Percentiles rank a stretch among this genome's conserved stretches.
Evolutionary conservation across 2,888 invertebrate genomes (phyloP).

Genomic region (Tetranychus piercei): DNA sequence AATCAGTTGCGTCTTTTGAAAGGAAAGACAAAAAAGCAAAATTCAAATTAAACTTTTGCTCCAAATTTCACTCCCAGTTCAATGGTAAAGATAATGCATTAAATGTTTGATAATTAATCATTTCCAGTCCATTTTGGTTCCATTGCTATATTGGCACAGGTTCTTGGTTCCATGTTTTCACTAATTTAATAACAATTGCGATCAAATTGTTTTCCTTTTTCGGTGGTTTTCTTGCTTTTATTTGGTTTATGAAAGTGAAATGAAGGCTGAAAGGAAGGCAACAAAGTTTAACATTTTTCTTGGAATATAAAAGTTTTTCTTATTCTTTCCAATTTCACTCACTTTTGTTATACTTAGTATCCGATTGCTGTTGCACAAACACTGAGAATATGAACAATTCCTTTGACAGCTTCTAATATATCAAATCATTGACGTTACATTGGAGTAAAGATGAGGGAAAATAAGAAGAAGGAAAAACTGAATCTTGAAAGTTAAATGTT

Average conservation of each 20-base stretch:
- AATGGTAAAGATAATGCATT: no score
- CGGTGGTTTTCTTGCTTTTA: no score
- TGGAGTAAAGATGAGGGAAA: neutral
- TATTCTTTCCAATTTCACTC: neutral
- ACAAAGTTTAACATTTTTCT: neutral
- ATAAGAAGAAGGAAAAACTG: neutral
- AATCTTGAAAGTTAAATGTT: neutral
- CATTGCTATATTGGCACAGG: no score
- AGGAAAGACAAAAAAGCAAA: no score
- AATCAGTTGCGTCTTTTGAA: no score
- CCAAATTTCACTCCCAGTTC: no score
- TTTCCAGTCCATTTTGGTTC: no score
- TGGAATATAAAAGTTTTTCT: neutral
- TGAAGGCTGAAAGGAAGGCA: neutral
- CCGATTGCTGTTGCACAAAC: neutral
- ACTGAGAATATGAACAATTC: neutral
- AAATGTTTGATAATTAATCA: no score
- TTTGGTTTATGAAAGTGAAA: neutral
- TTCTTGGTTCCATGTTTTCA: no score
- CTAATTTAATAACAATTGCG: no score
- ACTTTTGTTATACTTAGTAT: neutral
- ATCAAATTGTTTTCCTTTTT: no score
- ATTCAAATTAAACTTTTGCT: no score
- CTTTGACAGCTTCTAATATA: neutral
- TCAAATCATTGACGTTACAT: neutral